These are phyloP conservation scores for Lemur catta DNA, from an alignment of 2,797 vertebrate genomes.

Conservation along the genomic window DNA sequence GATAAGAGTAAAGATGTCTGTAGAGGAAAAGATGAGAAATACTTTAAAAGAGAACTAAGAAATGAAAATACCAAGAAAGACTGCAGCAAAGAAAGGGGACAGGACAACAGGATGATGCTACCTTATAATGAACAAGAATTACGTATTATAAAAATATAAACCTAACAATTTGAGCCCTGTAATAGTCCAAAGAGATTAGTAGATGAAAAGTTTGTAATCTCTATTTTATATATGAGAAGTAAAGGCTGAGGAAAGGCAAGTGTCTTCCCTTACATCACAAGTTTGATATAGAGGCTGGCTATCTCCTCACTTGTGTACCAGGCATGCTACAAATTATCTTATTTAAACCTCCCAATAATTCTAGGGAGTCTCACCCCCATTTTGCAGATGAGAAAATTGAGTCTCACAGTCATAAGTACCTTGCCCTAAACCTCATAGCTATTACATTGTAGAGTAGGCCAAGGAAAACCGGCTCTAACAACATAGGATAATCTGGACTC, in stretches of 20 bases:
- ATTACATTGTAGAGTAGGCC: too few species aligned
- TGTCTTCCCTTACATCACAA: neutral
- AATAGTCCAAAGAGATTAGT: neutral
- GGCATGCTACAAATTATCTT: neutral
- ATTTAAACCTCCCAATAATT: neutral
- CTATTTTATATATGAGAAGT: neutral
- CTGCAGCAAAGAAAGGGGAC: neutral
- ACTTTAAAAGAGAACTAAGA: neutral
- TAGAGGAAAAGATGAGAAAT: neutral
- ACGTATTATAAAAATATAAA: neutral
- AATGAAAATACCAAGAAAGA: slow-evolving; percentile 23
- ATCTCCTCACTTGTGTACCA: neutral
- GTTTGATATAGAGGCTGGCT: too few species aligned
- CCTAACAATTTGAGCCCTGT: neutral
- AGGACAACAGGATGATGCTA: neutral
- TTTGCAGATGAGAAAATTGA: neutral
- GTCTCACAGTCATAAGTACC: neutral
- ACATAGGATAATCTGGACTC: neutral
- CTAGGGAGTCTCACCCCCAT: neutral
- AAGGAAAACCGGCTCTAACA: too few species aligned
- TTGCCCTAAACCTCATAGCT: neutral
- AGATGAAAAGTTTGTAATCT: neutral
- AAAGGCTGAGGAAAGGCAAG: neutral
- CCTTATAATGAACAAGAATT: neutral
- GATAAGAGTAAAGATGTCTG: neutral